phyloP scores from a whole-genome alignment of 2,888 invertebrate species.

The Eristalinus sepulchralis region DNA sequence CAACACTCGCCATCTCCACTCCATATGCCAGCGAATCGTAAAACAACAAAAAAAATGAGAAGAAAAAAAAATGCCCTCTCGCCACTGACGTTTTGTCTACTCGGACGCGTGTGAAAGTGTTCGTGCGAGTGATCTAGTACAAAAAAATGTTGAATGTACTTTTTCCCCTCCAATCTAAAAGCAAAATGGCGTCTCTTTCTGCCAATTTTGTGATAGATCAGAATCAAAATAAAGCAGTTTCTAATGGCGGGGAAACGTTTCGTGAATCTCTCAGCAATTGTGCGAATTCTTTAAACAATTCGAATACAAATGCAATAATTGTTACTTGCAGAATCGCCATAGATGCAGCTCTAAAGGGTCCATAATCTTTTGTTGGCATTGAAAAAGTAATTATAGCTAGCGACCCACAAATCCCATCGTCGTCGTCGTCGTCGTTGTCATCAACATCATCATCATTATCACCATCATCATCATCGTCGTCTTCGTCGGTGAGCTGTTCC shows the following conservation, averaged over 20 bases:
- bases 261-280: conserved; percentile 73
- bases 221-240: conserved; percentile 81
- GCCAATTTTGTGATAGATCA: conserved; percentile 81
- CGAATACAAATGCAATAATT: conserved; percentile 65
- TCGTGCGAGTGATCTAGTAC: conserved; percentile 52
- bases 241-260: conserved; percentile 74
- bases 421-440: conserved; percentile 24
- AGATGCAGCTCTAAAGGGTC: conserved; percentile 54
- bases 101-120: not conserved
- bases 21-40: conserved; percentile 55
- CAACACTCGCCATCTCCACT: conserved; percentile 16
- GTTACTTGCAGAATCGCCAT: conserved; percentile 67
- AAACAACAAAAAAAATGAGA: not conserved
- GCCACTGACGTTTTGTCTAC: conserved; percentile 47
- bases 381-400: conserved; percentile 61
- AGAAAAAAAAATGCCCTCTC: not conserved
- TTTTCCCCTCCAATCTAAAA: conserved; percentile 62
- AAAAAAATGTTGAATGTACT: conserved; percentile 26
- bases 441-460: not conserved
- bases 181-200: conserved; percentile 79
- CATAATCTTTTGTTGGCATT: conserved; percentile 65
- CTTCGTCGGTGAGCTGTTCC: not conserved
- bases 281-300: conserved; percentile 70
- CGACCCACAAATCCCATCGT: conserved; percentile 57
- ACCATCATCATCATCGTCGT: not conserved